Evolutionary conservation across 2,113 vertebrate genomes (phyloP).

Genomic region (Tiliqua scincoides): DNA sequence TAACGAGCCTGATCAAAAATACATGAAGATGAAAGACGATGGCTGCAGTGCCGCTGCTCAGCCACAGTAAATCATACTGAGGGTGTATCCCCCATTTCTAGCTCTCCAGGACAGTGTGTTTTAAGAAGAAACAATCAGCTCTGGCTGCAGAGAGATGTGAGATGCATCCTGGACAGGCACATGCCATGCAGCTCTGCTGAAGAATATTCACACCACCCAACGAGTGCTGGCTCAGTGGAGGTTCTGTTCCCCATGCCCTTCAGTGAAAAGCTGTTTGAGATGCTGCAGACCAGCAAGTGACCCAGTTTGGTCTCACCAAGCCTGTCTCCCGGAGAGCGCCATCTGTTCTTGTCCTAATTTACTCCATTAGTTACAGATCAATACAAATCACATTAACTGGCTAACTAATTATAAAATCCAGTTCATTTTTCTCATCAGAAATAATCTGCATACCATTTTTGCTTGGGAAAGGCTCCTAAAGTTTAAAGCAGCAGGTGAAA

Average conservation of each 20-base stretch:
- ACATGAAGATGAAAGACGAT: not conserved
- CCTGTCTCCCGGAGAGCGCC: constrained; percentile 65
- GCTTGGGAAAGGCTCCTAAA: not conserved
- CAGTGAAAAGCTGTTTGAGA: not conserved
- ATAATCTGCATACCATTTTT: not conserved
- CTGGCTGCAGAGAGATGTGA: fast-evolving
- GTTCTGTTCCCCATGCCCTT: not conserved
- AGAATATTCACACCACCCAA: not conserved
- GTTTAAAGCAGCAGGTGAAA: not conserved
- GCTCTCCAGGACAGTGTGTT: not conserved
- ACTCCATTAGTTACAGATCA: constrained; percentile 69
- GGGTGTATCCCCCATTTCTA: not conserved
- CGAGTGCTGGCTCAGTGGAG: fast-evolving
- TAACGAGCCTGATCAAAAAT: not conserved
- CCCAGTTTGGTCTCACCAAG: constrained; percentile 71
- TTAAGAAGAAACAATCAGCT: fast-evolving
- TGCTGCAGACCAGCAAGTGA: constrained; percentile 63
- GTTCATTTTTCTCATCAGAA: not conserved
- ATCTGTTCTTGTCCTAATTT: constrained; percentile 82
- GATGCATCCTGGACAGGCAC: fast-evolving
- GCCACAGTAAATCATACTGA: not conserved
- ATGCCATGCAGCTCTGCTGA: fast-evolving
- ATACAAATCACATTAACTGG: constrained; percentile 53
- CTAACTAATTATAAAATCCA: not conserved
- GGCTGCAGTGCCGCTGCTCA: not conserved